Evolutionary conservation across 2,888 invertebrate species (phyloP), one percentile per base, ranked within the genome.

Genomic region (Teleiodes luculella): DNA sequence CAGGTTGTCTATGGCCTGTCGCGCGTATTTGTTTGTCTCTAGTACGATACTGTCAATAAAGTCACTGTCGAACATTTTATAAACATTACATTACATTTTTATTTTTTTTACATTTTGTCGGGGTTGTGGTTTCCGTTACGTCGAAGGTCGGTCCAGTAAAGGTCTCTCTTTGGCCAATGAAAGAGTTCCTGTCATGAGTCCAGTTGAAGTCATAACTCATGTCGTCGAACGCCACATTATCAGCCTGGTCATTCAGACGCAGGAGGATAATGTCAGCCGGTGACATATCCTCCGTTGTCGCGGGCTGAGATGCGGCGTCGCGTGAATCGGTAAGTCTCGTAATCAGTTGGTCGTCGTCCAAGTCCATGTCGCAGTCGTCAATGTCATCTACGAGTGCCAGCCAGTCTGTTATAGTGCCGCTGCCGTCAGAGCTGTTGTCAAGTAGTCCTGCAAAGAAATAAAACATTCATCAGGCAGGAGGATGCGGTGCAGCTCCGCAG

Each of bases 1-100:
- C 14, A 56, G 6, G 16, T 39, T 13, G 1, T 2, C 33, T 41
- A 59, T 56, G 28, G 55, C 57, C 24, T 60, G 56, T 10, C 37
- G 39, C 0, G 59, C 58, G 46, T 58, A 54, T n/a, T 57, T 46
- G 43, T 61, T 62, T 1, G 58, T 58, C 36, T 61, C 57, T 3
- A 6, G 28, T 10, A 54, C 54, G 46, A 57, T 18, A 14, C 11
- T 1, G 35, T 57, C 57, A 11, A 54, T 35, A 39, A 57, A 57
- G 13, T 55, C 55, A 0, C 10, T 13, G 45, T 49, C 52, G 4
- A 57, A 18, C 55, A 57, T 57, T 36, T 55, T 53, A n/a, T 55
- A 41, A 53, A 57, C 13, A 55, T 35, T 18, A 11, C 41, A 8
- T 20, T 11, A 43, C 41, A 7, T 20, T 18, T 43, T 31, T 37